Percentiles rank a stretch among this genome's conserved stretches.
Evolutionary conservation across 2,797 vertebrate species (phyloP).

Genomic region (Rhabdophis nuchalis): DNA sequence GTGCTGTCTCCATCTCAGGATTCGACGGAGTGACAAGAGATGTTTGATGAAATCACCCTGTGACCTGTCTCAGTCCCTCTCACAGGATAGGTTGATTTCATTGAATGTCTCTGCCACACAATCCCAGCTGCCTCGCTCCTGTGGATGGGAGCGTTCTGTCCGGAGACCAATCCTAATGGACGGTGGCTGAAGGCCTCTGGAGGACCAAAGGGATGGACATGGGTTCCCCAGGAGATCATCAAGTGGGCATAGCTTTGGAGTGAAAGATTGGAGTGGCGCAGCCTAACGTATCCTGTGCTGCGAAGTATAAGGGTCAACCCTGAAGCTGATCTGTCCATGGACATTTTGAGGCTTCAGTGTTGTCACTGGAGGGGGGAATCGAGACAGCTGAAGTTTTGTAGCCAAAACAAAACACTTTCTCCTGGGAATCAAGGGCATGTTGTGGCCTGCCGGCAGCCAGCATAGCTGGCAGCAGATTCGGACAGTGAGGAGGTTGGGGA

Average conservation of each 20-base stretch:
- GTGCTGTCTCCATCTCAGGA: accelerated
- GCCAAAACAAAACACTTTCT: too few relatives aligned
- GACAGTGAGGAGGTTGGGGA: too few relatives aligned
- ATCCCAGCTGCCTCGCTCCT: accelerated
- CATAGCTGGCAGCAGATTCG: too few relatives aligned
- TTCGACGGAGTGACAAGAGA: slow-evolving; percentile 65
- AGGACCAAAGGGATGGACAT: background rate
- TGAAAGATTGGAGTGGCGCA: background rate
- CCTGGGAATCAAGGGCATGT: too few relatives aligned
- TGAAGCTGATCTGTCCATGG: too few relatives aligned
- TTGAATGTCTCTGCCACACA: slow-evolving; percentile 70
- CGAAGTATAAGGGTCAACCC: background rate
- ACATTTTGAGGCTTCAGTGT: too few relatives aligned
- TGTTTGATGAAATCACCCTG: slow-evolving; percentile 85
- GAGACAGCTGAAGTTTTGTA: too few relatives aligned
- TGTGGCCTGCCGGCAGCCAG: too few relatives aligned
- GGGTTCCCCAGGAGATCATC: background rate
- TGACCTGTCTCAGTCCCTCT: slow-evolving; percentile 66
- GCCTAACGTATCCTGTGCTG: background rate
- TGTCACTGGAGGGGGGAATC: too few relatives aligned
- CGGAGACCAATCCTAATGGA: background rate
- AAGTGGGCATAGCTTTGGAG: background rate
- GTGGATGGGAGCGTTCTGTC: background rate
- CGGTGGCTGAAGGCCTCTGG: too few relatives aligned
- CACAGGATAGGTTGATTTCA: slow-evolving; percentile 88